Percentiles rank a stretch among this genome's conserved stretches.
Conservation (phyloP, 2,797 vertebrate genomes). For the Arctocebus calabarensis region DNA sequence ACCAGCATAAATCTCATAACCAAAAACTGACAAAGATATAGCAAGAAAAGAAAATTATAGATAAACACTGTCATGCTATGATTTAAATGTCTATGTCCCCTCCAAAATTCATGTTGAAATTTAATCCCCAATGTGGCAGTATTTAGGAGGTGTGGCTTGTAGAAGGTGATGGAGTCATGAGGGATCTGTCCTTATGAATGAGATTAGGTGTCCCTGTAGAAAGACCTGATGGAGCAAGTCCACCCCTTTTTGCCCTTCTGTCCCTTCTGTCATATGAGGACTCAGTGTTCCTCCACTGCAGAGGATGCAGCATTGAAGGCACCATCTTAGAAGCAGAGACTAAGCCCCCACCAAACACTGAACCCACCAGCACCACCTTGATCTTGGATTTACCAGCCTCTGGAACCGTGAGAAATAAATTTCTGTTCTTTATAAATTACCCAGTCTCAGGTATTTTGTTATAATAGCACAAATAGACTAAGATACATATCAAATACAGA, state of each 20-base stretch:
- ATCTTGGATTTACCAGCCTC: background rate
- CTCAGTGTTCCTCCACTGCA: background rate
- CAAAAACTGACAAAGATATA: background rate
- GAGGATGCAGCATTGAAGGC: background rate
- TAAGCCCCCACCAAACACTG: background rate
- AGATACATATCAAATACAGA: background rate
- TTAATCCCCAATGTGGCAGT: background rate
- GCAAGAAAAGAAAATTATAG: conserved; percentile 19
- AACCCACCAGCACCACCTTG: background rate
- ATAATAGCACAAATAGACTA: background rate
- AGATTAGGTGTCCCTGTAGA: background rate
- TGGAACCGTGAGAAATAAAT: background rate
- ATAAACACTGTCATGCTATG: background rate
- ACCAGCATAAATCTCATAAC: background rate
- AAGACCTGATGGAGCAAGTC: background rate
- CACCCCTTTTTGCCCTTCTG: background rate
- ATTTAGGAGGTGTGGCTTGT: background rate
- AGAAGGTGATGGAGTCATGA: background rate
- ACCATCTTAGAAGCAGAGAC: background rate
- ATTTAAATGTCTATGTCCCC: background rate
- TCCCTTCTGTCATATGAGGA: background rate
- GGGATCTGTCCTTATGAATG: background rate
- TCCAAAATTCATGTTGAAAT: background rate
- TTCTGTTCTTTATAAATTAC: background rate
- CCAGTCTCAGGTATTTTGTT: background rate